Conservation (phyloP, 2,113 vertebrate species). For the Platycercus adscitus region DNA sequence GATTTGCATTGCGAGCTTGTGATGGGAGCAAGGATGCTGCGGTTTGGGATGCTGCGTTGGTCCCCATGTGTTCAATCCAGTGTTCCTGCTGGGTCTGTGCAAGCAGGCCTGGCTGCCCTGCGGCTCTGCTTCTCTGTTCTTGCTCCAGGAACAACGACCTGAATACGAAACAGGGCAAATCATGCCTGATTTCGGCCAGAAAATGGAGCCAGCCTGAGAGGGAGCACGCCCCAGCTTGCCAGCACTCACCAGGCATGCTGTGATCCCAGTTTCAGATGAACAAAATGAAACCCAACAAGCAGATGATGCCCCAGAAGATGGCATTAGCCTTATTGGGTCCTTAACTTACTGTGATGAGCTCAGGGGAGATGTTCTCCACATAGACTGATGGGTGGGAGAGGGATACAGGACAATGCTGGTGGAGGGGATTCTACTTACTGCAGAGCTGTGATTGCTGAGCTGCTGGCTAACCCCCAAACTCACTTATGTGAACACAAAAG, state of each 20-base stretch:
- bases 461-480: background rate
- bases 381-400: background rate
- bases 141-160: background rate
- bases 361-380: background rate
- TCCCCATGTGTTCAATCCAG: background rate
- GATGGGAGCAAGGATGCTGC: background rate
- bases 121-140: background rate
- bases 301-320: background rate
- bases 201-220: background rate
- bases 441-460: background rate
- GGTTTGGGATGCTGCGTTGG: background rate
- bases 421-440: background rate
- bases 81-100: background rate
- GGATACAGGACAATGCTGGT: background rate
- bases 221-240: background rate
- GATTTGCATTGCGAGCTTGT: background rate
- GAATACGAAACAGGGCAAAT: background rate
- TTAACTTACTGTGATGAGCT: background rate
- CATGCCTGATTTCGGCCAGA: rapidly evolving
- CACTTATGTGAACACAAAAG: background rate
- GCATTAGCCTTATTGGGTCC: background rate
- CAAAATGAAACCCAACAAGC: background rate
- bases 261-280: background rate
- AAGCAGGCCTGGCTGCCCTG: background rate
- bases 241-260: background rate